Percentiles rank a stretch among this genome's conserved stretches.
phyloP scores from a whole-genome alignment of 2,113 vertebrate genomes.

The Cyanoramphus novaezelandiae region DNA sequence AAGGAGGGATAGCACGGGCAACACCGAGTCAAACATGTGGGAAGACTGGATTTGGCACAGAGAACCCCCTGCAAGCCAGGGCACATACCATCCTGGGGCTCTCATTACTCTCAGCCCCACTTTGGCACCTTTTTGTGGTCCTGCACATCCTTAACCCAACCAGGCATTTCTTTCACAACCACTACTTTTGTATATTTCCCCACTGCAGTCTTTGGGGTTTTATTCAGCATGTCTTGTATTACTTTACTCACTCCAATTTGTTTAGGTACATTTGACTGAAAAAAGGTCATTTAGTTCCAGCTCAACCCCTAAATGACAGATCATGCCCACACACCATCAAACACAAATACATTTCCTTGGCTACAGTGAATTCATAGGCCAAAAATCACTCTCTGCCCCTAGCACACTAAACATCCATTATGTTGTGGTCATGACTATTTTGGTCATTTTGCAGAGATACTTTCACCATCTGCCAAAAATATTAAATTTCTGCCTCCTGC shows the following conservation, averaged over 20 bases:
- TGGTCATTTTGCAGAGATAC: neutral
- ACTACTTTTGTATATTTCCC: neutral
- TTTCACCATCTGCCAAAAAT: slow-evolving; percentile 24
- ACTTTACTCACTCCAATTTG: slow-evolving; percentile 4
- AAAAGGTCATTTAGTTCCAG: slow-evolving; percentile 48
- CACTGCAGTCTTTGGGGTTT: neutral
- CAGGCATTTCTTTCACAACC: neutral
- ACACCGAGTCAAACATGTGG: neutral
- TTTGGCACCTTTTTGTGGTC: neutral
- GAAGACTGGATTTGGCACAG: neutral
- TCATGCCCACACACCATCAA: slow-evolving; percentile 34
- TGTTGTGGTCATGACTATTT: slow-evolving; percentile 19
- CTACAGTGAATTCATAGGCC: neutral
- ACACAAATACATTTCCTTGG: slow-evolving; percentile 35
- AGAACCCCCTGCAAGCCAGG: neutral
- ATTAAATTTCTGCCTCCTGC: slow-evolving; percentile 19
- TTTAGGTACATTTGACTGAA: slow-evolving; percentile 28
- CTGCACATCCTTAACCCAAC: neutral
- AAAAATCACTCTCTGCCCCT: slow-evolving; percentile 26
- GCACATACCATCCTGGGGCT: neutral
- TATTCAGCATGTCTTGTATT: neutral
- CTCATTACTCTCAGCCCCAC: neutral
- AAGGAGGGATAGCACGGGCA: neutral
- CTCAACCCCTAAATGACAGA: slow-evolving; percentile 44
- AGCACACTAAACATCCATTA: neutral